Evolutionary conservation across 1,140 invertebrate species (phyloP).

Genomic region (Dendroctonus valens): DNA sequence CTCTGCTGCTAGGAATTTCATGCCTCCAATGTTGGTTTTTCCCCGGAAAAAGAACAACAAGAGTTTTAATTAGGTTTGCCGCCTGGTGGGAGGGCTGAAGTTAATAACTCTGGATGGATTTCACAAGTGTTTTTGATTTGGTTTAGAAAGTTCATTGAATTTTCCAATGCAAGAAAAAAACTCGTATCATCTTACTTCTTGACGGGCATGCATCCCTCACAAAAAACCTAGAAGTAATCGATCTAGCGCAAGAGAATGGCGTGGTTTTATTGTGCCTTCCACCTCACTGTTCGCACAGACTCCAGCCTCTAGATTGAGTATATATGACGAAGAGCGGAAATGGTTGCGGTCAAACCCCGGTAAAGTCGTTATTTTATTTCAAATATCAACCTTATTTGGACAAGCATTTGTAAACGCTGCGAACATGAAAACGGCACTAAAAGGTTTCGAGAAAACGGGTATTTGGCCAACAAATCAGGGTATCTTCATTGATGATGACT

Average conservation of each 20-base stretch:
- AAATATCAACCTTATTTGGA: too few species aligned
- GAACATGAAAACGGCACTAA: conserved; percentile 48
- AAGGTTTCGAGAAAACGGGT: conserved; percentile 48
- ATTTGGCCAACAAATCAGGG: conserved; percentile 48
- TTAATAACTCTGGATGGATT: too few species aligned
- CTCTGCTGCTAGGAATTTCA: too few species aligned
- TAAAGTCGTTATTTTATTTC: conserved; percentile 38
- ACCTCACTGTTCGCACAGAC: conserved; percentile 45
- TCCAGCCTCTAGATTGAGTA: conserved; percentile 48
- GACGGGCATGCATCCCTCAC: conserved; percentile 42
- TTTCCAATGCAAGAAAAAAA: too few species aligned
- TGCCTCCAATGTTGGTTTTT: too few species aligned
- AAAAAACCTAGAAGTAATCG: conserved; percentile 44
- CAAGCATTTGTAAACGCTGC: conserved; percentile 46
- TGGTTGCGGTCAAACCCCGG: conserved; percentile 47
- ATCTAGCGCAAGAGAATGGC: conserved; percentile 39
- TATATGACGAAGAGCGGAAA: too few species aligned
- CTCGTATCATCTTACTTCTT: too few species aligned
- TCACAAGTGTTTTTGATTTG: too few species aligned
- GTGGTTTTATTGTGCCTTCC: conserved; percentile 45
- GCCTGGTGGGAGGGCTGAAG: too few species aligned
- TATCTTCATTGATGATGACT: conserved; percentile 48
- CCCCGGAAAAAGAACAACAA: too few species aligned
- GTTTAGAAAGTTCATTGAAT: too few species aligned
- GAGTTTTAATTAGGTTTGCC: too few species aligned